Evolutionary conservation across 1,140 invertebrate genomes (phyloP), one percentile per base, ranked within the genome.

Genomic region (Drosophila pandora): DNA sequence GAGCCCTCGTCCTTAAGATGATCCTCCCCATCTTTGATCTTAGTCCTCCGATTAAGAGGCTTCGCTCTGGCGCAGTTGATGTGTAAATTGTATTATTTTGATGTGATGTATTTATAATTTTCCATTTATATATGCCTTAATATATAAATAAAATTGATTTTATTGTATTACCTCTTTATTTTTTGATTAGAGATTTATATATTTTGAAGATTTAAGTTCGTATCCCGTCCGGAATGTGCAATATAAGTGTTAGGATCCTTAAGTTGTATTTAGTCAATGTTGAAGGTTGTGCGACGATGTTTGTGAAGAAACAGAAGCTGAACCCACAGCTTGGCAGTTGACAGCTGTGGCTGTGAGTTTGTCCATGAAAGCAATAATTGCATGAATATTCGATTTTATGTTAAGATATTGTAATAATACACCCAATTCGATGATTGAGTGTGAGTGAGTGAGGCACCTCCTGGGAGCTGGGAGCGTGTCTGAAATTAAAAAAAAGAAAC

Each of bases 31-130:
- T 68, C 63, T 67, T 76, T 37, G 43, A 59, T 65, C 72, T 75
- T 75, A 55, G 23, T 64, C 56, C 30, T 17, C 48, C 41, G 61
- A 73, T 49, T 23, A 73, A 60, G 61, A 55, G 21, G 62, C 71
- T 76, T 64, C 37, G 53, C 54, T 43, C 55, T 43, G 39, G 48
- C 76, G 60, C 65, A 56, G 69, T 48, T 56, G 21, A 76, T 84
- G 54, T 87, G 82, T 85, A 74, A 87, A 88, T 87, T 87, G 82
- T 87, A 87, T 87, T 87, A 87, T 87, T 87, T 64, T 83, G 76
- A 88, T 88, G 83, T 88, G 83, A 88, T 88, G 76, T 88, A 88
- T 89, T 88, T 88, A 88, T 88, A 88, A 88, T 88, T 88, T 88
- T 52, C 64, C 41, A 9, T 32, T 50, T 69, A 64, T 56, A 76